A percentile compares a stretch with the other conserved stretches of the same genome.
Evolutionary conservation across 2,888 invertebrate species (phyloP).

Genomic region (Drepanosiphum platanoidis): DNA sequence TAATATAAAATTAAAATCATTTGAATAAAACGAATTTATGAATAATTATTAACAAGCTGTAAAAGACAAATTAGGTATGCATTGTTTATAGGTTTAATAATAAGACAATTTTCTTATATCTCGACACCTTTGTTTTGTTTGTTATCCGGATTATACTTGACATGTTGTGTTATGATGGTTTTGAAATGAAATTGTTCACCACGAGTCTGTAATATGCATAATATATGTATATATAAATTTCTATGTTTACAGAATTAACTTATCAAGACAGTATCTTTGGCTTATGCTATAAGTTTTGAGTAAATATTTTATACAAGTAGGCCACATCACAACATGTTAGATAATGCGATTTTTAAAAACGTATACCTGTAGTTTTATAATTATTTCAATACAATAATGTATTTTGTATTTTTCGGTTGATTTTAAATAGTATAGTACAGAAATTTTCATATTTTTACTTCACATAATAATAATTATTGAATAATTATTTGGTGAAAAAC

Average conservation of each 20-base stretch:
- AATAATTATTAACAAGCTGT: no score
- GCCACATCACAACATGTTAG: background rate
- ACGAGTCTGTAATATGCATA: background rate
- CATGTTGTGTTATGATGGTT: background rate
- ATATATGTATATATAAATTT: background rate
- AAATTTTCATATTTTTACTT: no score
- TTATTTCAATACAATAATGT: no score
- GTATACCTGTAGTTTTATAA: no score
- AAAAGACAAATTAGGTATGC: no score
- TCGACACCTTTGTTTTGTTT: constrained; percentile 14
- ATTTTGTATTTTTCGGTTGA: no score
- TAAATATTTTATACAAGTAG: no score
- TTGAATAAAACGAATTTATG: no score
- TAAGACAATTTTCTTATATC: background rate
- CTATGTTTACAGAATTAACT: background rate
- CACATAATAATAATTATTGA: no score
- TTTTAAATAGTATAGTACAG: no score
- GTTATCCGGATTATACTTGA: constrained; percentile 10
- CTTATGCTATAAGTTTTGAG: background rate
- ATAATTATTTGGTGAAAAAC: no score
- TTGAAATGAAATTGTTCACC: background rate
- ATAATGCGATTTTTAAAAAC: background rate
- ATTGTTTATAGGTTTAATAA: background rate
- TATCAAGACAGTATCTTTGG: background rate
- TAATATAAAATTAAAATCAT: no score